These are phyloP conservation scores for Caloenas nicobarica DNA, from an alignment of 2,113 vertebrate species.

Conservation along the genomic window DNA sequence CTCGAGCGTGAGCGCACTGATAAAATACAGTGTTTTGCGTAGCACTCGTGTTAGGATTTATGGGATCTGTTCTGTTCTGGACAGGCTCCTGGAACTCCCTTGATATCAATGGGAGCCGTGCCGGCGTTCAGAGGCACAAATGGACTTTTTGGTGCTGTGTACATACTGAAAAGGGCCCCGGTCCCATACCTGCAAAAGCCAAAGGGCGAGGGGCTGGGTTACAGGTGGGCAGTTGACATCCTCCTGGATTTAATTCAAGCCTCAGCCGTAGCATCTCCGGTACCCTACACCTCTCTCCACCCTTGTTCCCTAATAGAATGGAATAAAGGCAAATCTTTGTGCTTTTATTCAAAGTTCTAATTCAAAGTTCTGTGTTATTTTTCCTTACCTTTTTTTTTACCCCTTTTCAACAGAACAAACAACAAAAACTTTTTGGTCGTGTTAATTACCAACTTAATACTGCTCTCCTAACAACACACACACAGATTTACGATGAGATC, in stretches of 20 bases:
- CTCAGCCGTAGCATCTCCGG: not conserved
- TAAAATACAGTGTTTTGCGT: not conserved
- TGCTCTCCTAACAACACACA: not conserved
- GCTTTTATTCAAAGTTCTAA: not conserved
- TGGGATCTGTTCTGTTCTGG: not conserved
- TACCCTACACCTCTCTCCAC: not conserved
- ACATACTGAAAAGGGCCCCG: too few species aligned
- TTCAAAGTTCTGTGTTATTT: not conserved
- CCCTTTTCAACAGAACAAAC: not conserved
- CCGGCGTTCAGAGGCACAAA: too few species aligned
- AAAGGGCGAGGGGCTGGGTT: too few species aligned
- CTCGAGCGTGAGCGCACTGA: rapidly evolving
- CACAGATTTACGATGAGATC: not conserved
- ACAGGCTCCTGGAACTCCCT: not conserved
- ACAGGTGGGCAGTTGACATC: too few species aligned
- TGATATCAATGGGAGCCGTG: too few species aligned
- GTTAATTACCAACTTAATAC: conserved; percentile 17
- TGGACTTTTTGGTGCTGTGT: too few species aligned
- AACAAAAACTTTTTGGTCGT: not conserved
- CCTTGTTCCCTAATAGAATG: not conserved
- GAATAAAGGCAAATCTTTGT: not conserved
- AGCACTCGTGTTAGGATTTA: not conserved
- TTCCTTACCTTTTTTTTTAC: not conserved
- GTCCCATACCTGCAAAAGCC: too few species aligned
- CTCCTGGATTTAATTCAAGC: not conserved